Evolutionary conservation across 2,797 vertebrate genomes (phyloP), one percentile per base, ranked within the genome.

Genomic region (Tarsius wallacei): DNA sequence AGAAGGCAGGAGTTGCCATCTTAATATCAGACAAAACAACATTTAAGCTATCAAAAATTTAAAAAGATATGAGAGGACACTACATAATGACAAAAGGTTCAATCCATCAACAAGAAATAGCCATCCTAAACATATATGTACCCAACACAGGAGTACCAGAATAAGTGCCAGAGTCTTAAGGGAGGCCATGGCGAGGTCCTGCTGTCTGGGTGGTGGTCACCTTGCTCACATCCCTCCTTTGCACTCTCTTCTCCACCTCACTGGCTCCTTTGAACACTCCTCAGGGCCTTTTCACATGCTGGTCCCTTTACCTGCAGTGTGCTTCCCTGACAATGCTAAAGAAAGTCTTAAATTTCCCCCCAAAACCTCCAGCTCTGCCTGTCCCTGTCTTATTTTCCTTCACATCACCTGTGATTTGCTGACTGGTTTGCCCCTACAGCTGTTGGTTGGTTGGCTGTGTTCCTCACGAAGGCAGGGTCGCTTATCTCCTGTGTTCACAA

Each of bases 391-490:
- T 59, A 6, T 59, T 36, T 24, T 80, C 21, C 22, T 81, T 10
- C 77, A 42, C 8, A 24, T 17, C 14, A 42, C 14, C 0, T 42
- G 22, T 59, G 55, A 33, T 22, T 8, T 59, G 8, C 7, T 33
- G 14, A 81, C 14, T 7, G 10, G 55, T 59, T 81, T 59, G 77
- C 21, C 77, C 53, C 8, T 36, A 4, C 17, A 31, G 28, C 31
- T 53, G 17, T 42, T n/a, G 24, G 64, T 17, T 4, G 31, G 2
- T 7, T n/a, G 14, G 16, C 15, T 26, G 15, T 19, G 16, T 10
- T 16, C 55, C 51, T 71, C 31, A 2, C 2, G 31, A 49, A 53
- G 19, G 19, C 0, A 0, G 16, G 42, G 28, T 53, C 24, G 4
- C 42, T 82, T n/a, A 14, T 15, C 14, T 71, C 15, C 15, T 64